Base-by-base conservation (phyloP, 2,113 vertebrate species). In the Mustela nigripes region DNA sequence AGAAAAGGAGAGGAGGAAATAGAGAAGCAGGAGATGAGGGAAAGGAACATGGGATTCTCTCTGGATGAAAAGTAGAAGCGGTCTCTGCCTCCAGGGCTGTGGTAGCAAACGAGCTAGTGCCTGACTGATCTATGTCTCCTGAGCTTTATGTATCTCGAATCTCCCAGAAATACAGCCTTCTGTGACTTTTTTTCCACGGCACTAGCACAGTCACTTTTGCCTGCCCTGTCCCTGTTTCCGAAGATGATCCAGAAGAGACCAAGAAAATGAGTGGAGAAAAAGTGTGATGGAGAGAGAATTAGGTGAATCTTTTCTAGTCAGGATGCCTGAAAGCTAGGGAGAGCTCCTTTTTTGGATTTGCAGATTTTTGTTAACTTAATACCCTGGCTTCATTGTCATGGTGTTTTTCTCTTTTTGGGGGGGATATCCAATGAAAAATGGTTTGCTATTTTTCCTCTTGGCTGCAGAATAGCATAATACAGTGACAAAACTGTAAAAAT, bases 401-500 rank as follows among this genome's bases (percentile, higher is more conserved):
- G 48, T 53, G 16, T 33, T 82, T 78, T 83, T 80, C 33, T 81
- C 19, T 58, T 80, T 83, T 91, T 5, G 3, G 48, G 39, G 18
- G 33, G 58, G 62, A 42, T 28, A 19, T 48, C 36, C 12, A 50
- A 90, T 76, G 78, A 67, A 76, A 95, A 96, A 79, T 5, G 7
- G 19, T 81, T 87, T 83, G 28, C 73, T 90, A 1, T 12, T 82
- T 91, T 83, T 67, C 39, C 21, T 92, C 42, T 91, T 92, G 89
- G 89, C 92, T 84, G 14, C 39, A 63, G 67, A 88, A 53, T 7
- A 82, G 19, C 42, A 79, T 19, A 63, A 58, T 53, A 36, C 58
- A 84, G 65, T 95, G 42, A 96, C 42, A 63, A 53, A 63, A 80
- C 50, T 85, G 36, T 83, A 60, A 76, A 93, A 93, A 65, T 87